Evolutionary conservation across 2,113 vertebrate genomes (phyloP).

Genomic region (Porphyrio hochstetteri): DNA sequence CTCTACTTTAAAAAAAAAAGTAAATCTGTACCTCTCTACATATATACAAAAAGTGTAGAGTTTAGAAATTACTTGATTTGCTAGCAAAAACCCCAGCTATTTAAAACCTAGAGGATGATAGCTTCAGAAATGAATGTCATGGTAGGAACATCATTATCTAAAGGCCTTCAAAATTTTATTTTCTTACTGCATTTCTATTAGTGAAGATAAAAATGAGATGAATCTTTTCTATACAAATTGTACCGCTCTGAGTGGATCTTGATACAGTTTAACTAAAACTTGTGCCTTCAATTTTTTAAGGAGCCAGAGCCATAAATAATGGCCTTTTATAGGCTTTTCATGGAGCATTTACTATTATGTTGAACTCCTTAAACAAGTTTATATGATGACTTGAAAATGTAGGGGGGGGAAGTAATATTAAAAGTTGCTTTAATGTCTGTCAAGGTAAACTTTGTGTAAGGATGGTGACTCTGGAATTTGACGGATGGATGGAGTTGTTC

Average conservation of each 20-base stretch:
- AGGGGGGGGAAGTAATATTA: background rate
- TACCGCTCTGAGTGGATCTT: background rate
- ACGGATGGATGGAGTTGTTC: background rate
- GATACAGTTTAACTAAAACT: background rate
- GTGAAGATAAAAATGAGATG: constrained; percentile 43
- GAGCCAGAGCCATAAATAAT: background rate
- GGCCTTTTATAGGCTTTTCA: background rate
- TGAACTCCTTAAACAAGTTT: background rate
- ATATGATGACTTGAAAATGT: background rate
- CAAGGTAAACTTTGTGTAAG: background rate
- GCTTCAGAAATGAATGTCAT: constrained; percentile 37
- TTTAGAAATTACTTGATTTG: constrained; percentile 54
- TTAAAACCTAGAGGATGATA: constrained; percentile 38
- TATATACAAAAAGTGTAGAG: background rate
- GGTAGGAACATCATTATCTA: constrained; percentile 43
- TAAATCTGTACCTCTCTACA: background rate
- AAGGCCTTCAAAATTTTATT: constrained; percentile 70
- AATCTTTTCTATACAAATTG: background rate
- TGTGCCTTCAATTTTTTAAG: background rate
- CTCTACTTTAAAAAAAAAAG: background rate
- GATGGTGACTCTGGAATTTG: background rate
- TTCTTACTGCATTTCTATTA: constrained; percentile 72
- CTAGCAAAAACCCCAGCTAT: constrained; percentile 41
- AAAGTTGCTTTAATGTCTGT: background rate
- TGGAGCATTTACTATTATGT: background rate